Evolutionary conservation across 2,113 vertebrate species (phyloP), one percentile per base, ranked within the genome.

Genomic region (Onychorhynchus coronatus): DNA sequence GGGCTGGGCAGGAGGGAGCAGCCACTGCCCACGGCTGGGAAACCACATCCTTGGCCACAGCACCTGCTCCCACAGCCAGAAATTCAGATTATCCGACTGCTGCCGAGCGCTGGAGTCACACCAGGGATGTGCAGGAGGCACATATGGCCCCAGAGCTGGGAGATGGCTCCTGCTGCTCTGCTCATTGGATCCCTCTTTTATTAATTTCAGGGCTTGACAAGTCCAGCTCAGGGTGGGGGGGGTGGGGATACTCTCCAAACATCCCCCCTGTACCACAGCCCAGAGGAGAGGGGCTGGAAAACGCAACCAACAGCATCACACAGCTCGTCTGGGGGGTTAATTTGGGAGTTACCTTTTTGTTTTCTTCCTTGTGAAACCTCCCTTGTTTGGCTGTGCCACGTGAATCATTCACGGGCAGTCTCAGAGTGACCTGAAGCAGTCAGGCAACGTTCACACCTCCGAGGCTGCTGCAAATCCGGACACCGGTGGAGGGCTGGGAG

Each of bases 51-150:
- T 89, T 84, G 91, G 85, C 61, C 53, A 41, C 30, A 61, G 12
- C 6, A 0, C 19, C 14, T 27, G 16, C 39, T 85, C 30, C 77
- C 6, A 2, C 23, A 72, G 90, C 81, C 95, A 90, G 85, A 72
- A 95, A 95, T 88, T 85, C 85, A 68, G 66, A 91, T 94, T 65
- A 49, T 88, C 90, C 90, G 88, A 76, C 77, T 94, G 95, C 65
- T 95, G 12, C 55, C 1, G 7, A 68, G 52, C 66, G 3, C 44
- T 17, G 9, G 20, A 42, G 25, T 9, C 17, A 9, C 24, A 4
- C 33, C 71, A 33, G 87, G 75, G 78, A 72, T 14, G 27, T 58
- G 81, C 89, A 74, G 77, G 47, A 81, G 55, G 56, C 70, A 59
- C 73, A 63, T 11, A 70, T 31, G 66, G 50, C 25, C 66, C 41